Percentiles rank a stretch among this genome's conserved stretches.
Evolutionary conservation across 2,888 invertebrate species (phyloP).

Genomic region (Rhagophthalmus giganteus): DNA sequence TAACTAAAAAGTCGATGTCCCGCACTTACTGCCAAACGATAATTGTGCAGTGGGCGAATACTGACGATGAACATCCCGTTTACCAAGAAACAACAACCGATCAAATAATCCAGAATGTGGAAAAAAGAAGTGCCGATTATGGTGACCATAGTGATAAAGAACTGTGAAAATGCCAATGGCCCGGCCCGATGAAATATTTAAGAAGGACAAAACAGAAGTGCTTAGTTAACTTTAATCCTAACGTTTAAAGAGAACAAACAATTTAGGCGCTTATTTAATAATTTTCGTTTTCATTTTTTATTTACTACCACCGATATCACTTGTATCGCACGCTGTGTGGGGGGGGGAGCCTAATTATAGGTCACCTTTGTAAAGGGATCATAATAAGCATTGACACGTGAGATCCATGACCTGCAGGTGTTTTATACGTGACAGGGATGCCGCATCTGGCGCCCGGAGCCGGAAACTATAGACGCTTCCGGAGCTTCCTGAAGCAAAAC

Average conservation of each 20-base stretch:
- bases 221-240: background rate
- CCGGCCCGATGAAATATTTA: too few species aligned
- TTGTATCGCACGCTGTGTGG: background rate
- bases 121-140: too few species aligned
- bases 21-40: too few species aligned
- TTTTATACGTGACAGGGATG: conserved; percentile 31
- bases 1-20: too few species aligned
- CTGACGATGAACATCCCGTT: too few species aligned
- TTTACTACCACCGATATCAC: background rate
- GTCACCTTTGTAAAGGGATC: background rate
- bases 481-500: conserved; percentile 31
- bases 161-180: too few species aligned
- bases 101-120: too few species aligned
- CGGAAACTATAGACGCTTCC: conserved; percentile 34
- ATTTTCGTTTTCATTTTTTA: background rate
- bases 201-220: too few species aligned
- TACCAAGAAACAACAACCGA: too few species aligned
- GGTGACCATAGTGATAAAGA: too few species aligned
- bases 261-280: background rate
- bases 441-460: conserved; percentile 36
- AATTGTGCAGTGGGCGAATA: too few species aligned
- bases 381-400: conserved; percentile 8
- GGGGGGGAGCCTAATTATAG: background rate
- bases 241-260: background rate
- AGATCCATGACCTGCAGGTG: conserved; percentile 22